These are phyloP conservation scores for Amiota communis DNA, from an alignment of 2,888 invertebrate genomes.

Conservation along the genomic window DNA sequence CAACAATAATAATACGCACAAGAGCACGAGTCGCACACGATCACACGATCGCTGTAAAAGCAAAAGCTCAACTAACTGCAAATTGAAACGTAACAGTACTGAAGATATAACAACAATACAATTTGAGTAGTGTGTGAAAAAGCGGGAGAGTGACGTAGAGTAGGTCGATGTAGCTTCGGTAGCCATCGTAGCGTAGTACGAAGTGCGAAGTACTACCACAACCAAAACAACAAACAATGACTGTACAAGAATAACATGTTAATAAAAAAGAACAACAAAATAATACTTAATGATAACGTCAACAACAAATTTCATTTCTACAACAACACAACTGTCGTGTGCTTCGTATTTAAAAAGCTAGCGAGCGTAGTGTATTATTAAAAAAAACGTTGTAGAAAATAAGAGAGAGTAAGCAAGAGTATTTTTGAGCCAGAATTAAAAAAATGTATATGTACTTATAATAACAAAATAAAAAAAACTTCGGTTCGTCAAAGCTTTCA, in stretches of 20 bases:
- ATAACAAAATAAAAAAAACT: too few relatives aligned
- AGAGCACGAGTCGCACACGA: slow-evolving; percentile 54
- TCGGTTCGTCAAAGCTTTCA: too few relatives aligned
- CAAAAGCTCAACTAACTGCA: slow-evolving; percentile 62
- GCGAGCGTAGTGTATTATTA: not conserved
- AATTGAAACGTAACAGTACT: not conserved
- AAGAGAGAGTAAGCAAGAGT: not conserved
- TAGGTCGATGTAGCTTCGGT: not conserved
- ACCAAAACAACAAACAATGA: slow-evolving; percentile 21
- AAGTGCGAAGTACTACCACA: slow-evolving; percentile 10
- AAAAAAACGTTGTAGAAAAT: not conserved
- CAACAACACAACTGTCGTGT: slow-evolving; percentile 4
- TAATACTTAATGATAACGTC: not conserved
- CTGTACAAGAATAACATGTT: slow-evolving; percentile 3
- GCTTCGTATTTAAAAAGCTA: not conserved
- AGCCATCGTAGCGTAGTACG: slow-evolving; percentile 2
- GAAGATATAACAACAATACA: slow-evolving; percentile 3
- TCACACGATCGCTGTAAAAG: slow-evolving; percentile 61
- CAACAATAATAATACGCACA: slow-evolving; percentile 7
- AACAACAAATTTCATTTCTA: not conserved
- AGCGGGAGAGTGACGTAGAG: not conserved
- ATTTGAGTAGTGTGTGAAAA: not conserved
- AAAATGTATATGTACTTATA: too few relatives aligned
- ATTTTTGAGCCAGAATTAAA: too few relatives aligned
- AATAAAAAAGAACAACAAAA: not conserved